phyloP scores from a whole-genome alignment of 2,797 vertebrate genomes.

The Galago senegalensis region DNA sequence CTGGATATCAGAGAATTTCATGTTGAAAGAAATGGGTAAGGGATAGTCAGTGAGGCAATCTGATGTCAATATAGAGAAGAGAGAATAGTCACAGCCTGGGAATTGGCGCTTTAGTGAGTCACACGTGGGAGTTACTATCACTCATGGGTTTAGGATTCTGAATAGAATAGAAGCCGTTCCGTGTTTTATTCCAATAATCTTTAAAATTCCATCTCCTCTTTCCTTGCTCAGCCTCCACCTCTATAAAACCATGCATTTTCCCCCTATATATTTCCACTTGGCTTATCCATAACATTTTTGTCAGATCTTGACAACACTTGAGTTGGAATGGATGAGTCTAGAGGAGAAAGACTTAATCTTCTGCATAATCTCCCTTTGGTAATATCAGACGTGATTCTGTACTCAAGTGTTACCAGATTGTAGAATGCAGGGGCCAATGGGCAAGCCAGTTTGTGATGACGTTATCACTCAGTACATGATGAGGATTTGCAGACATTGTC shows the following conservation, averaged over 20 bases:
- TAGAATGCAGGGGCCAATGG: background rate
- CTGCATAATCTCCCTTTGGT: background rate
- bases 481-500: background rate
- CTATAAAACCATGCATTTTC: background rate
- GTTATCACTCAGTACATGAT: background rate
- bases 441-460: background rate
- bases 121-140: rapidly evolving
- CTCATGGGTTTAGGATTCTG: background rate
- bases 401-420: background rate
- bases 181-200: background rate
- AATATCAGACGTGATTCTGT: background rate
- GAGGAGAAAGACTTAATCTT: background rate
- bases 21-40: background rate
- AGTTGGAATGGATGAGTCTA: constrained; percentile 1
- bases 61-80: background rate
- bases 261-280: background rate
- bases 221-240: background rate
- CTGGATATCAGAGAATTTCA: background rate
- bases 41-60: background rate
- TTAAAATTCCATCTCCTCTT: background rate
- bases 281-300: background rate
- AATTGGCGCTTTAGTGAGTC: background rate
- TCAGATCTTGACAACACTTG: background rate
- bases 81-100: background rate
- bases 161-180: background rate